Conservation (phyloP, 2,797 vertebrate species). For the Siniperca obscura region DNA sequence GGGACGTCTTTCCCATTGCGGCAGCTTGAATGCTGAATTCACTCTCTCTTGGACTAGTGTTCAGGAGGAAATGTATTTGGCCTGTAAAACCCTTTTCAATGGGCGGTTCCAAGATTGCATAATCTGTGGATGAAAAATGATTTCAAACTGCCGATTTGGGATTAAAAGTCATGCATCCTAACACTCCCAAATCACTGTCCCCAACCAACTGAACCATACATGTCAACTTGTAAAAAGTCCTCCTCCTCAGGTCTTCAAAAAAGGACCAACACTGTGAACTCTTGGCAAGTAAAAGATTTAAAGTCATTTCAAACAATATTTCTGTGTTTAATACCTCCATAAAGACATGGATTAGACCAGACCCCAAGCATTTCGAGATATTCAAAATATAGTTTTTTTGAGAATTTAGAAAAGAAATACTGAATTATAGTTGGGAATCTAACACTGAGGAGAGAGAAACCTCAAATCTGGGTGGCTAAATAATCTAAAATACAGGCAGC, state of each 20-base stretch:
- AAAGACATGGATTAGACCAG: neutral
- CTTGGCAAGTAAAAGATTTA: neutral
- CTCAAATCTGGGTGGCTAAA: rapidly evolving
- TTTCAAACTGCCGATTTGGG: neutral
- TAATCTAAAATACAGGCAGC: neutral
- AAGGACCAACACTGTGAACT: neutral
- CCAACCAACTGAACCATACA: neutral
- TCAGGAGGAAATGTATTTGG: neutral
- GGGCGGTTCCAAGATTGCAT: neutral
- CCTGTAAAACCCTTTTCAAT: neutral
- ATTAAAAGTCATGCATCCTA: constrained; percentile 12
- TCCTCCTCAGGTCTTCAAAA: neutral
- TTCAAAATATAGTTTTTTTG: neutral
- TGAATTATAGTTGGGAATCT: neutral
- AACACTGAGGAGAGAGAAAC: neutral
- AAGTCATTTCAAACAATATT: neutral
- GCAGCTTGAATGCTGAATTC: constrained; percentile 4
- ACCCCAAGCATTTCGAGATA: neutral
- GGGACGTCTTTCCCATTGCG: constrained; percentile 47
- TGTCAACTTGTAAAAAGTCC: neutral
- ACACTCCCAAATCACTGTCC: neutral
- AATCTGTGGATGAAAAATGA: constrained; percentile 3
- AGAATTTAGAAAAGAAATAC: neutral
- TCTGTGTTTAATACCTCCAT: neutral
- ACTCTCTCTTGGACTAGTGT: neutral